Base-by-base conservation (phyloP, 2,888 invertebrate species). In the Drosophila colorata region DNA sequence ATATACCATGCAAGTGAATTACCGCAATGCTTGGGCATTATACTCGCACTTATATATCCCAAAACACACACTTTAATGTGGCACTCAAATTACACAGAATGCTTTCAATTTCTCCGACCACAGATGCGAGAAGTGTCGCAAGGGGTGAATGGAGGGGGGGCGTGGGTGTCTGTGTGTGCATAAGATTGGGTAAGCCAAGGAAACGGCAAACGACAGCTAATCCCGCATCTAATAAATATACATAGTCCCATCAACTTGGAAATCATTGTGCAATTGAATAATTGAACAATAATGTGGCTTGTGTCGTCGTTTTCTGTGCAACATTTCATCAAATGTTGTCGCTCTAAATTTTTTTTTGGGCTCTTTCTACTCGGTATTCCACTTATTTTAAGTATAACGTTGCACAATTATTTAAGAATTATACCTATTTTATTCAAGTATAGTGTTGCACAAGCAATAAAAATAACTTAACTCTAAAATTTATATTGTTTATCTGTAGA, bases 241-340 rank as follows among this genome's bases (percentile, higher is more conserved):
- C 49, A 58, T 20, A 46, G 23, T 44, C 51, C 37, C 41, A 70
- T 31, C 20, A 33, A 44, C 33, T 58, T 46, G 23, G 20, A 49
- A 40, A 59, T 57, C 69, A 82, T 73, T 69, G 64, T 70, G 69
- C 88, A 83, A 83, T 83, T 83, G 88, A 80, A 88, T 83, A 83
- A 83, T 83, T 86, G 84, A 83, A 88, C 69, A 86, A 86, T 83
- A 80, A 75, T 78, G 58, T 51, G 56, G 51, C 43, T 25, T 41
- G 28, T 51, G 35, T 47, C 47, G 48, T 40, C 59, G 63, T 44
- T 60, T 67, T 60, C 58, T 56, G 58, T 66, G 70, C 75, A 53
- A 60, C 47, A 63, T 40, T 35, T 37, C 14, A 20, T 28, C 28
- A 63, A 64, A 49, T 43, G 9, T 1, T 46, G 14, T 51, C 67